A percentile compares a stretch with the other conserved stretches of the same genome.
These are phyloP conservation scores for Corvus moneduloides DNA, from an alignment of 2,113 vertebrate genomes.

Conservation along the genomic window DNA sequence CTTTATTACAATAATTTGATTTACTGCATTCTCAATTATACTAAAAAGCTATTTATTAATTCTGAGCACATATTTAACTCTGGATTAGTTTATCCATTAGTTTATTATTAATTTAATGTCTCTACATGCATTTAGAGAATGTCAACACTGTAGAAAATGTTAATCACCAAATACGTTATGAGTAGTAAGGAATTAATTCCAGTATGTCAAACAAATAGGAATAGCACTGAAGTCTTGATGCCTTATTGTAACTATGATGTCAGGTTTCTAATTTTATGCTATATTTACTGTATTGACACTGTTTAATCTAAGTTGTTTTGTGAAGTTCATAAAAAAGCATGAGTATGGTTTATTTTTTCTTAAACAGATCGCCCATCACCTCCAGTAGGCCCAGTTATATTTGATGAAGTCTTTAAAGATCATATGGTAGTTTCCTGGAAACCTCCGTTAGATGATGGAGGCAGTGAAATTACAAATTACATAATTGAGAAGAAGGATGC, in stretches of 20 bases:
- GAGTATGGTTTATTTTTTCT: not conserved
- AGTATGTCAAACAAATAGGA: not conserved
- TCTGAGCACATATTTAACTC: not conserved
- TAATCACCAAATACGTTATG: not conserved
- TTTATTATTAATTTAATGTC: not conserved
- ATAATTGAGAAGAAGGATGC: conserved; percentile 92
- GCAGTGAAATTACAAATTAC: conserved; percentile 92
- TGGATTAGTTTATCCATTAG: not conserved
- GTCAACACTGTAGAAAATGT: not conserved
- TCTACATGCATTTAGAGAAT: not conserved
- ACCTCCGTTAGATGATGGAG: conserved; percentile 93
- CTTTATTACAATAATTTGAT: not conserved
- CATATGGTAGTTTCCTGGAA: conserved; percentile 96
- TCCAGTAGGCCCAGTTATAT: conserved; percentile 92
- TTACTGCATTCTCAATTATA: not conserved
- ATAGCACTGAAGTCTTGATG: not conserved
- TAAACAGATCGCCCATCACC: conserved; percentile 89
- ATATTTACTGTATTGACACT: not conserved
- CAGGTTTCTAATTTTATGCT: not conserved
- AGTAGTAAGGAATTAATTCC: not conserved
- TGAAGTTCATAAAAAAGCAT: not conserved
- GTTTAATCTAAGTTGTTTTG: not conserved
- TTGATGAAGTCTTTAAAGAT: conserved; percentile 94
- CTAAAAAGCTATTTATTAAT: not conserved
- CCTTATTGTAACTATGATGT: not conserved